Evolutionary conservation across 2,113 vertebrate genomes (phyloP).

Genomic region (Halcyon senegalensis): DNA sequence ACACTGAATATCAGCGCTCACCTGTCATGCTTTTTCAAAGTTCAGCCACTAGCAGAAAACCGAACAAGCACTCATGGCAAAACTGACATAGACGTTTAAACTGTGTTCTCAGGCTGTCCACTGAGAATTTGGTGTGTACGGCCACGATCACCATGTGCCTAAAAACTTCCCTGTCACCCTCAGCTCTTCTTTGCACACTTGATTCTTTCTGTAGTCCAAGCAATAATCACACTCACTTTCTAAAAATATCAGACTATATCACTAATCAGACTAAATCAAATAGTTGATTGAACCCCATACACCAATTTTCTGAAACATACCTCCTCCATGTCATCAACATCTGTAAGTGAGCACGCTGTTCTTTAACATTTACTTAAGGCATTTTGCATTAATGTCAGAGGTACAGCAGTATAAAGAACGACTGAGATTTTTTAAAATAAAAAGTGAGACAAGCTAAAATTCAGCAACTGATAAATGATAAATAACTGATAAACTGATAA

Average conservation of each 20-base stretch:
- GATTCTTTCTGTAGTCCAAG: neutral
- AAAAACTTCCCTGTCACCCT: neutral
- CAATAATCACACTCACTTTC: neutral
- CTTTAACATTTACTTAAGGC: neutral
- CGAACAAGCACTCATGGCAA: neutral
- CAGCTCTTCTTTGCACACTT: neutral
- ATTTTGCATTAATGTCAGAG: neutral
- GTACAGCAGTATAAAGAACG: neutral
- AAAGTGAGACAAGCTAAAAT: neutral
- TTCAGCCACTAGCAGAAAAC: neutral
- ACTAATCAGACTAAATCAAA: neutral
- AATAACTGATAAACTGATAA: neutral
- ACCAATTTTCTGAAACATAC: neutral
- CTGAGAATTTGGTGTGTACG: rapidly evolving
- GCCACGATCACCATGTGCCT: neutral
- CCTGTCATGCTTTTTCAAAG: neutral
- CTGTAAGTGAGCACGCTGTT: neutral
- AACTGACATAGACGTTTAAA: neutral
- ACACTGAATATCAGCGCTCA: neutral
- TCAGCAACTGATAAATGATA: neutral
- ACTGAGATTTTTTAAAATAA: neutral
- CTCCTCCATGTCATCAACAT: neutral
- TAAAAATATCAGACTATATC: neutral
- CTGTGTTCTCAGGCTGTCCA: rapidly evolving
- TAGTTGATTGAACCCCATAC: neutral